Base-by-base conservation (phyloP, 2,888 invertebrate genomes). In the Noctua janthina region DNA sequence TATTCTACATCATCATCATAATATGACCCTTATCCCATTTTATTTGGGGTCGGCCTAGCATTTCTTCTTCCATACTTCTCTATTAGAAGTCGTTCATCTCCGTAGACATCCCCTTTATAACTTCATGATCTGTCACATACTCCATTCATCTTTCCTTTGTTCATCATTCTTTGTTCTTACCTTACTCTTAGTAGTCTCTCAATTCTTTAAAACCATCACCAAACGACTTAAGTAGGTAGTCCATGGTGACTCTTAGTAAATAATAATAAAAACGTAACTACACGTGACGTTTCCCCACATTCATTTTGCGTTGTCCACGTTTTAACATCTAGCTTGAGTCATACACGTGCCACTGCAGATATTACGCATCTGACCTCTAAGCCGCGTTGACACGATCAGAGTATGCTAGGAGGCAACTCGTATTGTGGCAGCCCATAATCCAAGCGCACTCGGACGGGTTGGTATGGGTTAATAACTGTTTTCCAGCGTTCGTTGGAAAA, bases 321-420 rank as follows among this genome's bases (percentile, higher is more conserved):
- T 15, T 11, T 20, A n/a, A 54, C 1, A 43, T 70, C 39, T 29
- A 73, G 29, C 8, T 70, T 20, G 51, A 70, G 46, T 68, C 29
- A 29, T 76, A 74, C 74, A 74, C 35, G 35, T 76, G 74, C 39
- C 46, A 17, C 39, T 68, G 11, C 29, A 29, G 54, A 56, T 75
- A 43, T 71, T 72, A 43, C 23, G 1, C 15, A 29, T 5, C 23
- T 59, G 20, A 35, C 13, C 74, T n/a, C 46, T 35, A 59, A n/a
- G 46, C 46, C 46, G 46, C 11, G 46, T 46, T 46, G 10, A 46
- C 46, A 46, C 11, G 46, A 46, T 46, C 46, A 11, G 46, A 46
- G 11, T 46, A 46, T 46, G 46, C 10, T 46, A 10, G 11, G 46
- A 46, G 1, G 46, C 46, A 46, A 46, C 46, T 46, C 46, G 46